A percentile compares a stretch with the other conserved stretches of the same genome.
These are phyloP conservation scores for Pimephales promelas DNA, from an alignment of 2,113 vertebrate species.

Conservation along the genomic window DNA sequence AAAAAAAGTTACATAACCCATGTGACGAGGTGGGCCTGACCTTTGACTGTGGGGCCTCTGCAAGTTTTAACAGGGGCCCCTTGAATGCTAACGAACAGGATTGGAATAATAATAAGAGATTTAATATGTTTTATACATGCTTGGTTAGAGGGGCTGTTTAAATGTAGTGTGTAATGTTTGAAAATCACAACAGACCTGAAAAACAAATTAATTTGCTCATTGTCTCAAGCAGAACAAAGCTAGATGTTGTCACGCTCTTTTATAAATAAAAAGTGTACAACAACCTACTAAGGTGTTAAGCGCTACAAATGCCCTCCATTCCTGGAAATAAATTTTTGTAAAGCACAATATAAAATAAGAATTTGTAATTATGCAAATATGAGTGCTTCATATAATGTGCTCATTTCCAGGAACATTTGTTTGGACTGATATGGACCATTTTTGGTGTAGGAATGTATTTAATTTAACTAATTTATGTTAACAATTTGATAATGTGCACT, in stretches of 20 bases:
- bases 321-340: neutral
- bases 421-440: neutral
- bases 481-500: neutral
- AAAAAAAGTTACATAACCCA: slow-evolving; percentile 4
- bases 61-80: too few relatives aligned
- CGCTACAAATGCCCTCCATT: neutral
- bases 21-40: neutral
- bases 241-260: neutral
- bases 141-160: neutral
- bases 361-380: neutral
- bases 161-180: neutral
- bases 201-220: neutral
- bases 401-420: neutral
- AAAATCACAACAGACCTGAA: neutral
- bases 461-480: neutral
- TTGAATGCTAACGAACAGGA: neutral
- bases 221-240: neutral
- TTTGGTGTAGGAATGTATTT: neutral
- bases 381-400: neutral
- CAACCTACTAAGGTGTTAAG: neutral
- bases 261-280: neutral
- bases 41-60: slow-evolving; percentile 19
- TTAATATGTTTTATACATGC: neutral
- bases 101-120: neutral
- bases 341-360: neutral